Percentiles rank a stretch among this genome's conserved stretches.
Conservation (phyloP, 2,113 vertebrate genomes). For the Philantomba maxwellii region DNA sequence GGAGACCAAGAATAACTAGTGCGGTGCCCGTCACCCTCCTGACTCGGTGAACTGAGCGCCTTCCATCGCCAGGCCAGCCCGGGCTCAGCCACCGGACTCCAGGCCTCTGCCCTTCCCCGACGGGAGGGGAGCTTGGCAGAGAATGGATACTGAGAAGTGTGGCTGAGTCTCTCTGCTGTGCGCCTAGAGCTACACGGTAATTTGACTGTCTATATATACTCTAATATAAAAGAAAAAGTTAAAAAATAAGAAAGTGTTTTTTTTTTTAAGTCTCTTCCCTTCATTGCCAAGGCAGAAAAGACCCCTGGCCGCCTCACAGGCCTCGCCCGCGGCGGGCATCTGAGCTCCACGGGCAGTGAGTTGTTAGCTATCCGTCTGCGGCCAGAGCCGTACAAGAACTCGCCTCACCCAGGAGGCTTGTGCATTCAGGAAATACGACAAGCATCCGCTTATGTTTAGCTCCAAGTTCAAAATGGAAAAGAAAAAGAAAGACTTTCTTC, state of each 20-base stretch:
- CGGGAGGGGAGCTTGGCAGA: background rate
- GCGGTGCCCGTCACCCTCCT: background rate
- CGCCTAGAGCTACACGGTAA: background rate
- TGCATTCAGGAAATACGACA: background rate
- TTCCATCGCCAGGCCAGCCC: background rate
- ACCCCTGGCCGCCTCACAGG: no score
- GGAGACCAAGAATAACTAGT: background rate
- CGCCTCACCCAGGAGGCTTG: background rate
- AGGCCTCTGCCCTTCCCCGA: background rate
- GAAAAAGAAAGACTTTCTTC: background rate
- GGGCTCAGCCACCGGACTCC: background rate
- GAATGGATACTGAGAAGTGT: background rate
- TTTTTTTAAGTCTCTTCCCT: background rate
- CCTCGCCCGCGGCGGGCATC: background rate
- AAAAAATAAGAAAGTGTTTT: background rate
- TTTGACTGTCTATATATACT: background rate
- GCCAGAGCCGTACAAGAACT: accelerated
- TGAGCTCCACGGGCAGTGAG: background rate
- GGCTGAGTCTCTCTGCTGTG: background rate
- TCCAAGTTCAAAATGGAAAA: background rate
- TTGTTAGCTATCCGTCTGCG: background rate
- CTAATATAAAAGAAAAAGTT: background rate
- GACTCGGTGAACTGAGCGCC: background rate
- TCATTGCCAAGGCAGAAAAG: background rate
- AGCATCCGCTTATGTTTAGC: background rate